Evolutionary conservation across 37 sponge, comb jelly and placozoan species (phyloP).

Genomic region (Halichondria panicea): DNA sequence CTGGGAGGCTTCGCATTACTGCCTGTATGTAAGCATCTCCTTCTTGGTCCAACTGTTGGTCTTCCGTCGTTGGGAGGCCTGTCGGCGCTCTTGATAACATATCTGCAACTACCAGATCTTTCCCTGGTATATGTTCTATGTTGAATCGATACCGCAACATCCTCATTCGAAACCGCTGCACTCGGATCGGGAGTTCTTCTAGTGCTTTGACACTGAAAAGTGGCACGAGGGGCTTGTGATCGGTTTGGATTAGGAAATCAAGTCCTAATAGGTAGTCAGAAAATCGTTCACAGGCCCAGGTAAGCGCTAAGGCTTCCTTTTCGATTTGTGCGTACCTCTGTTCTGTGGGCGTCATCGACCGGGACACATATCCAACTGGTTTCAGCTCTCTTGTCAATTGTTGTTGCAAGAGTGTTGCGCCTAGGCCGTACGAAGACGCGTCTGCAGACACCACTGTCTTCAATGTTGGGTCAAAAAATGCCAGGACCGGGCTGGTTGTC

Average conservation of each 20-base stretch:
- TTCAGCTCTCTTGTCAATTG: conserved; percentile 12
- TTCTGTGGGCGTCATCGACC: conserved; percentile 17
- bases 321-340: conserved; percentile 37
- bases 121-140: conserved; percentile 29
- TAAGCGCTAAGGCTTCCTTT: conserved; percentile 24
- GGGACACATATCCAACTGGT: conserved; percentile 1
- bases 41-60: conserved; percentile 8
- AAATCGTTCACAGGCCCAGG: conserved; percentile 35
- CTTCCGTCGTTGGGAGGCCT: background rate
- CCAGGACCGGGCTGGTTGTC: no score
- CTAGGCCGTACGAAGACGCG: conserved; percentile 21
- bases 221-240: conserved; percentile 51
- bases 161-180: conserved; percentile 24
- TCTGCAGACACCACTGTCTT: conserved; percentile 12
- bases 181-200: conserved; percentile 24
- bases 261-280: conserved; percentile 22
- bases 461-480: no score
- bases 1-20: conserved; percentile 2
- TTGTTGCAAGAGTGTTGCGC: conserved; percentile 21
- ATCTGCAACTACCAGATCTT: conserved; percentile 25
- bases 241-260: conserved; percentile 24
- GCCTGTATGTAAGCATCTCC: background rate
- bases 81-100: conserved; percentile 23
- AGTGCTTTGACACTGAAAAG: conserved; percentile 24
- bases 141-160: conserved; percentile 28